These are phyloP conservation scores for Sinelater perroti DNA, from an alignment of 2,888 invertebrate species.

Conservation along the genomic window DNA sequence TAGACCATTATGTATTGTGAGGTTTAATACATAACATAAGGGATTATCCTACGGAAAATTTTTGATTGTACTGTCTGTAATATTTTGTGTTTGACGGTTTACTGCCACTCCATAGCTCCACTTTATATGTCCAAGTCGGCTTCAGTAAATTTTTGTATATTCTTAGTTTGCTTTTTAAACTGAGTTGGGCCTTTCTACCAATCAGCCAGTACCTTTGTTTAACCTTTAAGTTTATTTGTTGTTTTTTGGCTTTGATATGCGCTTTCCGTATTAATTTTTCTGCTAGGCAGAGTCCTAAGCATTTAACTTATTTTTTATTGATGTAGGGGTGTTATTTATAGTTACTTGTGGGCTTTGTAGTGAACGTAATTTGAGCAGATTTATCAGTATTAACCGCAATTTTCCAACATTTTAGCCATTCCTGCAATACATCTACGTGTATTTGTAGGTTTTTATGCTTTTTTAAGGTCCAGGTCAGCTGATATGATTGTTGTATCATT, in stretches of 20 bases:
- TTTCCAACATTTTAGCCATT: no score
- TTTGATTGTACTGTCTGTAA: background rate
- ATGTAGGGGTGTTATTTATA: no score
- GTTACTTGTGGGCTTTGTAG: background rate
- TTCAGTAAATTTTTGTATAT: background rate
- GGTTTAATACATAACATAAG: background rate
- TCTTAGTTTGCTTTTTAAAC: no score
- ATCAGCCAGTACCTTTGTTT: conserved; percentile 1
- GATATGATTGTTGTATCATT: no score
- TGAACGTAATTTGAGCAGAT: no score
- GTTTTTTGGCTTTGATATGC: conserved; percentile 4
- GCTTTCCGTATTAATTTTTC: background rate
- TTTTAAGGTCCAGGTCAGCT: no score
- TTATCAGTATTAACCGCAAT: no score
- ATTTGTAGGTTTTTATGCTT: no score
- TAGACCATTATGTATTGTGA: background rate
- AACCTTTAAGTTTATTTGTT: conserved; percentile 9
- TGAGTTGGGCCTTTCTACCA: background rate
- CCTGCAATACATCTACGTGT: background rate
- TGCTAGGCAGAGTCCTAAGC: background rate
- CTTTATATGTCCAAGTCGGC: background rate
- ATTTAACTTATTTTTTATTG: no score
- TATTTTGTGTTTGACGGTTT: background rate
- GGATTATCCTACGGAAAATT: background rate
- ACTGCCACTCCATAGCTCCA: background rate